These are phyloP conservation scores for Poicephalus meyeri DNA, from an alignment of 2,113 vertebrate genomes.

Conservation along the genomic window DNA sequence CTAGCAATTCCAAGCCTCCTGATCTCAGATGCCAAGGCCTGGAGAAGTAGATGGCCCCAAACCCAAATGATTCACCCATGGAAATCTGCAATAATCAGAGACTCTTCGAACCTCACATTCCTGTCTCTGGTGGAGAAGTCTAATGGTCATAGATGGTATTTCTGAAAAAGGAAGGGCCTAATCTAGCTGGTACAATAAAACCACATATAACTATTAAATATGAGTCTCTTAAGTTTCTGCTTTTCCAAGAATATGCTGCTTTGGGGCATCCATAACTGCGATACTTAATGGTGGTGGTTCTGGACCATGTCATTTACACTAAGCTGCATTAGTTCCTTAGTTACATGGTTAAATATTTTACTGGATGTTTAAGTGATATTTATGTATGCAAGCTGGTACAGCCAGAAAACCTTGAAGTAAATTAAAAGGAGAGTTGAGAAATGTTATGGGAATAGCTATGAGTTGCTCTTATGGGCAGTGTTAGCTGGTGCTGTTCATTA, in stretches of 20 bases:
- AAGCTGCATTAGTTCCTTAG: constrained; percentile 49
- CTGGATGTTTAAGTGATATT: constrained; percentile 2
- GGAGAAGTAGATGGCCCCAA: background rate
- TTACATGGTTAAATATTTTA: constrained; percentile 63
- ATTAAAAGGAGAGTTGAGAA: constrained; percentile 28
- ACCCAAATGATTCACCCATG: background rate
- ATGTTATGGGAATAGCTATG: background rate
- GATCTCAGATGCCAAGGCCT: background rate
- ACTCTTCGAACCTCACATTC: background rate
- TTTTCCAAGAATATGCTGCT: background rate
- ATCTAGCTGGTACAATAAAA: background rate
- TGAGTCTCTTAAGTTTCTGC: background rate
- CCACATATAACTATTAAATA: background rate
- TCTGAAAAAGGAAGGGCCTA: background rate
- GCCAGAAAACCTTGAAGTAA: constrained; percentile 3
- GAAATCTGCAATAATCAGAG: background rate
- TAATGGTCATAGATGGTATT: background rate
- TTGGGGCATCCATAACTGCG: background rate
- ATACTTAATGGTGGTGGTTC: background rate
- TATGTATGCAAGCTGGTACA: background rate
- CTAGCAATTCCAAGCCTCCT: background rate
- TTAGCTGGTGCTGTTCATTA: background rate
- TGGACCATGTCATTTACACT: constrained; percentile 43
- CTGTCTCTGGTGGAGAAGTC: background rate
- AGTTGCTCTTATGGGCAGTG: background rate